Evolutionary conservation across 2,888 invertebrate genomes (phyloP), one percentile per base, ranked within the genome.

Genomic region (Pachydiplax longipennis): DNA sequence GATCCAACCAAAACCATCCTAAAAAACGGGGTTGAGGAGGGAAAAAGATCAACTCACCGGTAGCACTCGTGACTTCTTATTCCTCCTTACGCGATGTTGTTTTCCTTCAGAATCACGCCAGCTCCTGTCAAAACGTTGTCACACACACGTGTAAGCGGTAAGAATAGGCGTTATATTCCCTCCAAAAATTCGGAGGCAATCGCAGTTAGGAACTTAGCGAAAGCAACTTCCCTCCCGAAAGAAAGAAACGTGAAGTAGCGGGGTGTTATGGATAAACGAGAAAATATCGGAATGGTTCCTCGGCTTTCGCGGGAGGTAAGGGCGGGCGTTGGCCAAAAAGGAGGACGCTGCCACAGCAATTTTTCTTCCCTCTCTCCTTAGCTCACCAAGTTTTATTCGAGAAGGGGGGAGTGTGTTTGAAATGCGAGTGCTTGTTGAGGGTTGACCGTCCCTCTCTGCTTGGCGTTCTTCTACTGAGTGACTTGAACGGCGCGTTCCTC

Each of bases 391-490:
- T 31, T 73, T 65, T 73, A 13, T 13, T 31, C 1, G 37, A 61
- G 61, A 37, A 58, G 81, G 18, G 35, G 81, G 81, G 44, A 61
- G 87, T 35, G 37, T 2, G 25, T 73, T 15, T 73, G 13, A 61
- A 83, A 25, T 83, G n/a, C 83, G 83, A 61, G 61, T 61, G 35
- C 37, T 53, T n/a, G 58, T 65, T 82, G 82, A 87, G 87, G 65
- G 87, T 61, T 61, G 35, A 37, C n/a, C 58, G 87, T 87, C 87
- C 87, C 87, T 87, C 87, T 61, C 87, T 37, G 87, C 18, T 87
- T 61, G 87, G 87, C 87, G 61, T 65, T 87, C 87, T 87, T 87
- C 87, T 61, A 87, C 87, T 87, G 87, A 87, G 87, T 87, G 87
- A 87, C 65, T 83, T 22, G 31, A 15, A 8, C 44, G 15, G 53